A percentile compares a stretch with the other conserved stretches of the same genome.
Conservation (phyloP, 2,888 invertebrate species). For the Chalcosyrphus nemorum region DNA sequence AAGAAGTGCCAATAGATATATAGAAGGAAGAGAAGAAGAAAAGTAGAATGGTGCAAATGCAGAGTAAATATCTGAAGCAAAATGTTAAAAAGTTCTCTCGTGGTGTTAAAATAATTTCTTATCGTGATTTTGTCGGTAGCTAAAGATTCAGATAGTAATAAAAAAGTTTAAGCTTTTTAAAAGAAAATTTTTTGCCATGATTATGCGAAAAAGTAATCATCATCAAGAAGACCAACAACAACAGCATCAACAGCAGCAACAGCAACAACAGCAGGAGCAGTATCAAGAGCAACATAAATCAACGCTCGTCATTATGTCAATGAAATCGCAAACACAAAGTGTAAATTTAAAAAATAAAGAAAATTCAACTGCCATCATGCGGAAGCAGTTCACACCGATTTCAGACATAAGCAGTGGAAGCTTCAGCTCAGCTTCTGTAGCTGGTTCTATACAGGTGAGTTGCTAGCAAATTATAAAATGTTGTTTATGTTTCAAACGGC, state of each 20-base stretch:
- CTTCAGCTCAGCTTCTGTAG: slow-evolving; percentile 82
- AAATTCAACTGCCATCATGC: slow-evolving; percentile 70
- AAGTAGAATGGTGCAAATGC: neutral
- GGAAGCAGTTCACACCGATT: slow-evolving; percentile 77
- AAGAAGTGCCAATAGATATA: slow-evolving; percentile 28
- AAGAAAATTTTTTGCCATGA: slow-evolving; percentile 69
- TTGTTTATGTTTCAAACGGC: too few species aligned
- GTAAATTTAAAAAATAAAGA: slow-evolving; percentile 66
- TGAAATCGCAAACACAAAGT: slow-evolving; percentile 70
- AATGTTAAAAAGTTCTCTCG: slow-evolving; percentile 45
- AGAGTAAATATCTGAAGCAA: slow-evolving; percentile 48
- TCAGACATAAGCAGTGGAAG: slow-evolving; percentile 80
- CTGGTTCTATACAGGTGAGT: slow-evolving; percentile 82
- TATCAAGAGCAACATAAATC: slow-evolving; percentile 62
- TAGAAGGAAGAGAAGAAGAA: neutral
- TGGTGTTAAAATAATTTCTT: slow-evolving; percentile 40
- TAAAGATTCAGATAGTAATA: too few species aligned
- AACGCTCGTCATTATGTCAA: slow-evolving; percentile 69
- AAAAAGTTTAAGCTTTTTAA: too few species aligned
- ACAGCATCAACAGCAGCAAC: slow-evolving; percentile 63
- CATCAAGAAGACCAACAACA: slow-evolving; percentile 72
- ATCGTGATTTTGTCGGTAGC: slow-evolving; percentile 62
- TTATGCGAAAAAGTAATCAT: slow-evolving; percentile 69
- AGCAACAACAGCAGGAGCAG: slow-evolving; percentile 65
- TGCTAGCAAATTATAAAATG: too few species aligned